Evolutionary conservation across 2,888 invertebrate species (phyloP), one percentile per base, ranked within the genome.

Genomic region (Caenorhabditis angaria): DNA sequence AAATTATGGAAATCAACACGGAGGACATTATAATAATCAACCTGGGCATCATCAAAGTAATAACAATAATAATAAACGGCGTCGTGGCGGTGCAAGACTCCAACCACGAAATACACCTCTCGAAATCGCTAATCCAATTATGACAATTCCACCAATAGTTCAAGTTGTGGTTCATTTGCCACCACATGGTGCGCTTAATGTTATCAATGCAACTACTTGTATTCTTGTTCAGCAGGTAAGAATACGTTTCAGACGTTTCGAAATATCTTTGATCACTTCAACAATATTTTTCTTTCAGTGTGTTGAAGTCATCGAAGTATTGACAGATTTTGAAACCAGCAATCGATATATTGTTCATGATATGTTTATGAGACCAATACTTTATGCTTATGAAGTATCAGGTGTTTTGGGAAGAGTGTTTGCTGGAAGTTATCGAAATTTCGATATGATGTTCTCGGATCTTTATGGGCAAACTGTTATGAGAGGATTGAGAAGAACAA

Each of bases 301-400:
- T 8, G 41, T 54, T 12, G 67, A 67, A 53, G 57, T 58, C 1
- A 32, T 67, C 24, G 67, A 67, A 51, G 59, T 67, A 20, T 61
- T 67, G 58, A 62, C 62, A 2, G 67, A 62, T 4, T 48, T 62
- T 48, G 67, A 67, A 47, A 67, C 67, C 1, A 28, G 25, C 0
- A 67, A 67, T 57, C 61, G 67, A 27, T 67, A 67, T 47, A 62
- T 67, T n/a, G 61, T 67, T 4, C 61, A 67, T 41, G 67, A 67
- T 22, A 67, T 67, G 67, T 67, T 54, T 25, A 61, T 67, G 20
- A 61, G 67, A 29, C 67, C 62, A 10, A 25, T 67, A 54, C 57
- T 67, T n/a, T 67, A 50, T 29, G 61, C 62, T 27, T 54, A 51
- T 35, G 67, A 67, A n/a, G 28, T 53, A 20, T 67, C 67, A 6